A percentile compares a stretch with the other conserved stretches of the same genome.
Evolutionary conservation across 2,113 vertebrate species (phyloP).

Genomic region (Lagopus muta): DNA sequence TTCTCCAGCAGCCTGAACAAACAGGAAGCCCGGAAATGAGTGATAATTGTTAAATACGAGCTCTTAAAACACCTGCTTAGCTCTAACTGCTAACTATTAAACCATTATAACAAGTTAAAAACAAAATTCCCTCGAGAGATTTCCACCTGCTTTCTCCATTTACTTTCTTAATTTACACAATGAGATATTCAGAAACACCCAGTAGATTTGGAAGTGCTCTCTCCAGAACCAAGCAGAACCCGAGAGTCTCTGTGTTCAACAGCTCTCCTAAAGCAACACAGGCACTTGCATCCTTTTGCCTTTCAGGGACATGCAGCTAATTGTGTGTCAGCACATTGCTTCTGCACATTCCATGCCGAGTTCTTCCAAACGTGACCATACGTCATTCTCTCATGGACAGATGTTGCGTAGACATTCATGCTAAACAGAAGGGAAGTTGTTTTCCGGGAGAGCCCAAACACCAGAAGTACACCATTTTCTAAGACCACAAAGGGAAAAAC

Average conservation of each 20-base stretch:
- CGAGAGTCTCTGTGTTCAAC: fast-evolving
- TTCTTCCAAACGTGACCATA: fast-evolving
- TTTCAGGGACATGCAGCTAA: fast-evolving
- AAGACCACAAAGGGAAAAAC: conserved; percentile 6
- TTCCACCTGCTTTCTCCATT: conserved; percentile 56
- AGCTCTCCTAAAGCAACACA: fast-evolving
- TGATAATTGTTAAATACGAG: conserved; percentile 78
- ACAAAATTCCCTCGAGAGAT: conserved; percentile 50
- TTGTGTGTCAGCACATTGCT: not conserved
- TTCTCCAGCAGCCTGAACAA: conserved; percentile 67
- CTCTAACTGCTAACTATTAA: conserved; percentile 70
- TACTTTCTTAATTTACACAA: conserved; percentile 43
- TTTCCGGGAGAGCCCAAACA: not conserved
- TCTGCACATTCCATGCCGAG: not conserved
- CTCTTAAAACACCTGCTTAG: conserved; percentile 76
- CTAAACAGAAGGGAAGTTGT: not conserved
- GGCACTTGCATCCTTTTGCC: not conserved
- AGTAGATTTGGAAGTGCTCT: not conserved
- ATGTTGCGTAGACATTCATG: not conserved
- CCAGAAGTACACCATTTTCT: not conserved
- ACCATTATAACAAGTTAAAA: conserved; percentile 62
- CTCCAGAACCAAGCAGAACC: not conserved
- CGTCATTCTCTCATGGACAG: not conserved
- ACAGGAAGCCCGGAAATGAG: conserved; percentile 75
- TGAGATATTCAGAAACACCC: not conserved